A percentile compares a stretch with the other conserved stretches of the same genome.
phyloP scores from a whole-genome alignment of 1,140 invertebrate genomes.

The Ctenoplectra terminalis region DNA sequence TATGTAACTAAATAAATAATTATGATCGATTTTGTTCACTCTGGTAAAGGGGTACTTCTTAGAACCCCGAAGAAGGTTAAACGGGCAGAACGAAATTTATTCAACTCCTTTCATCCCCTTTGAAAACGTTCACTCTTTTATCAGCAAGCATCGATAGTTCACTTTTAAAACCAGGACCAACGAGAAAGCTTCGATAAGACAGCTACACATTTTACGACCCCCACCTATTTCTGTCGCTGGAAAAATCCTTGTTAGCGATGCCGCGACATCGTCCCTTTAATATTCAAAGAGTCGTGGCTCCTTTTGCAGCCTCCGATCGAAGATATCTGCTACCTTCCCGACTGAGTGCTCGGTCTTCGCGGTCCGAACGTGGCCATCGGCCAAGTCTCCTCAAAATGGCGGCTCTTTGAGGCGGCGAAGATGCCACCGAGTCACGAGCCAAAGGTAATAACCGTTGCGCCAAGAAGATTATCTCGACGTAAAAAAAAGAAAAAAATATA shows the following conservation, averaged over 20 bases:
- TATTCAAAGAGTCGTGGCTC: background rate
- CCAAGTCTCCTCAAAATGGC: conserved; percentile 65
- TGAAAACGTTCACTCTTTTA: background rate
- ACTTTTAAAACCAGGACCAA: background rate
- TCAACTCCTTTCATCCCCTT: background rate
- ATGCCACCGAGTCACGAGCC: conserved; percentile 29
- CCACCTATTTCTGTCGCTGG: background rate
- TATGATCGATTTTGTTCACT: background rate
- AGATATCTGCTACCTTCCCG: background rate
- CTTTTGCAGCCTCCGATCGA: background rate
- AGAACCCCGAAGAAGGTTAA: background rate
- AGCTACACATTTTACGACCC: background rate
- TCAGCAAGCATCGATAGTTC: background rate
- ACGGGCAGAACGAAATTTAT: background rate
- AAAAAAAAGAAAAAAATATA: too few species aligned
- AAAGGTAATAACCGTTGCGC: background rate
- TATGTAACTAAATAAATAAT: background rate
- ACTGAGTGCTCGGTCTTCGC: background rate
- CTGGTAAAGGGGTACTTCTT: background rate
- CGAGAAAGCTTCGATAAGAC: background rate
- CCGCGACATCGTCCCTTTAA: background rate
- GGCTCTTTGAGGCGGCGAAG: conserved; percentile 70
- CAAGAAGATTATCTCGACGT: too few species aligned
- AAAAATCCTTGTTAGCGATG: conserved; percentile 9
- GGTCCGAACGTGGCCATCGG: conserved; percentile 5